These are phyloP conservation scores for Hiodon tergisus DNA, from an alignment of 2,113 vertebrate species.

Conservation along the genomic window DNA sequence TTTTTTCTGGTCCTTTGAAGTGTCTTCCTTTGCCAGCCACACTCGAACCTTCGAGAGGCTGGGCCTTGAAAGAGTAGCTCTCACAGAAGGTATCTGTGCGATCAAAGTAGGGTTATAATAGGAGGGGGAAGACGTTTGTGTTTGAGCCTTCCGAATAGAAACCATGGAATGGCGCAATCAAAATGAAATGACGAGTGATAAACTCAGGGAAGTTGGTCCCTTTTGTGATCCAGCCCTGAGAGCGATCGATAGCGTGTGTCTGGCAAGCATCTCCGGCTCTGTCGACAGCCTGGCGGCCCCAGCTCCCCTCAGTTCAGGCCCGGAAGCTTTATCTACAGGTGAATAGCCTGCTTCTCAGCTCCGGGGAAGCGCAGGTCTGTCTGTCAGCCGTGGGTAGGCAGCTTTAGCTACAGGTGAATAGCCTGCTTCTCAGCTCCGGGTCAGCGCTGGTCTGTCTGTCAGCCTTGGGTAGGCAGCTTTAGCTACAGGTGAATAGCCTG, in stretches of 20 bases:
- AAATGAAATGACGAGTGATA: not conserved
- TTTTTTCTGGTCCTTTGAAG: too few relatives aligned
- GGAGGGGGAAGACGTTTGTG: too few relatives aligned
- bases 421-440: too few relatives aligned
- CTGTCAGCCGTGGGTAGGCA: slow-evolving; percentile 1
- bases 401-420: not conserved
- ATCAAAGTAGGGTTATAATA: too few relatives aligned
- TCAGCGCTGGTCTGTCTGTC: not conserved
- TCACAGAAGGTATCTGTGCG: too few relatives aligned
- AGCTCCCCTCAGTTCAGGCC: not conserved
- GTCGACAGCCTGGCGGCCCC: not conserved
- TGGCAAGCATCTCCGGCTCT: not conserved
- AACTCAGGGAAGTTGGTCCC: not conserved
- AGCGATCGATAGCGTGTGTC: not conserved
- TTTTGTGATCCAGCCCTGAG: not conserved
- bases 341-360: not conserved
- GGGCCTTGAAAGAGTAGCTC: too few relatives aligned
- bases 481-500: not conserved
- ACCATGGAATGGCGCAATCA: not conserved
- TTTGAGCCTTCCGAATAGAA: too few relatives aligned
- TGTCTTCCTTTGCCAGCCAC: too few relatives aligned
- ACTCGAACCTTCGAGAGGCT: too few relatives aligned
- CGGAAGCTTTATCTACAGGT: not conserved
- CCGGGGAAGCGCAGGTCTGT: not conserved
- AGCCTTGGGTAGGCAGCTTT: too few relatives aligned